Percentiles rank a stretch among this genome's conserved stretches.
These are phyloP conservation scores for Coelopa frigida DNA, from an alignment of 1,140 invertebrate species.

Conservation along the genomic window DNA sequence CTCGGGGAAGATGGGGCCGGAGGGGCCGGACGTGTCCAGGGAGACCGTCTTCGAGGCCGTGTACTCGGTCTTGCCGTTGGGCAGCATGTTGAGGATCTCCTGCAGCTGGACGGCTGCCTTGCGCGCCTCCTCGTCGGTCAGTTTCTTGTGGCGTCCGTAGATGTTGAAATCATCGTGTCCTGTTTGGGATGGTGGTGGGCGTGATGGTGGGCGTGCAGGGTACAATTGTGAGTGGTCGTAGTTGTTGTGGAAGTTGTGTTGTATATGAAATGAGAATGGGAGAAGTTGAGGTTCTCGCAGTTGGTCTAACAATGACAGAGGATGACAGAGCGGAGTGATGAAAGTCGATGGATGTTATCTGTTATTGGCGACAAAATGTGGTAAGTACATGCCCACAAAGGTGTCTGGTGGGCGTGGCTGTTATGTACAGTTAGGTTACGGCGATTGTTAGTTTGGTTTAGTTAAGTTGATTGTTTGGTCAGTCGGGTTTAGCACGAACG, in stretches of 20 bases:
- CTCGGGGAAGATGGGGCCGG: constrained; percentile 17
- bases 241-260: constrained; percentile 2
- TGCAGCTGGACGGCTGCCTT: constrained; percentile 34
- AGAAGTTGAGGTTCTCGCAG: not conserved
- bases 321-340: not conserved
- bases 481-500: too few relatives aligned
- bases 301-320: not conserved
- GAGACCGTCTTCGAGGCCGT: constrained; percentile 37
- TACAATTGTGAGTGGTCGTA: not conserved
- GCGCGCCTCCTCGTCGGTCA: constrained; percentile 30
- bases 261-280: constrained; percentile 3
- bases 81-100: constrained; percentile 36
- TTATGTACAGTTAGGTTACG: not conserved
- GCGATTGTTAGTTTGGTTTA: too few relatives aligned
- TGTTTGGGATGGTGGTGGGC: constrained; percentile 8
- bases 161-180: constrained; percentile 35
- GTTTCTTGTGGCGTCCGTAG: constrained; percentile 37
- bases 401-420: not conserved
- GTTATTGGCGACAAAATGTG: too few relatives aligned
- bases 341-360: too few relatives aligned
- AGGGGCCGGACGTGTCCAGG: constrained; percentile 19
- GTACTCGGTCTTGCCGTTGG: constrained; percentile 38
- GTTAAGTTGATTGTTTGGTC: too few relatives aligned
- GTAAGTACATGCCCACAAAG: not conserved
- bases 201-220: constrained; percentile 3